Evolutionary conservation across 2,113 vertebrate genomes (phyloP), one percentile per base, ranked within the genome.

Genomic region (Felis chaus): DNA sequence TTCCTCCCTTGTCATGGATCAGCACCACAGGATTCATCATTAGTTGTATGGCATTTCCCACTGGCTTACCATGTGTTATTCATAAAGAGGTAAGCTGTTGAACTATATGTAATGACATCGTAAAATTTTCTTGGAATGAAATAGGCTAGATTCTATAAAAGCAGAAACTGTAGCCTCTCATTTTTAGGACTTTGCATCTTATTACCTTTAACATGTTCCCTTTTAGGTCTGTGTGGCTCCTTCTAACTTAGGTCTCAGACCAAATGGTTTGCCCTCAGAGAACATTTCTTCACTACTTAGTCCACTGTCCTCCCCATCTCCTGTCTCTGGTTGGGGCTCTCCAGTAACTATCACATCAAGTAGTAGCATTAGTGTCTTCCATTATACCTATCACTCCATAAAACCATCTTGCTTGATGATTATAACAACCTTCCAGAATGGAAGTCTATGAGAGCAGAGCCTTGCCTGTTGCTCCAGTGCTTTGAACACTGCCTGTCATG

Each of bases 61-160:
- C 66, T 48, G 78, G 41, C 53, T 97, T 89, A 65, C 78, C 85
- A 68, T 89, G 78, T 95, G 89, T 94, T 96, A 85, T 98, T 96
- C 94, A 95, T 79, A 93, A 93, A 87, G 48, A 36, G 84, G n/a
- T 73, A 63, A 76, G 36, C 13, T 88, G 39, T 68, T 89, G 71
- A n/a, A 80, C 53, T 93, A 36, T 39, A 33, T 73, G 15, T 61
- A 23, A 9, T 61, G 89, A 48, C 50, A 93, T 39, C 48, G 39
- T 82, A 61, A 65, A 65, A 55, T 96, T 81, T 89, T 78, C 39
- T 81, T 96, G 63, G n/a, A 86, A n/a, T 84, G 39, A 86, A 82
- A 92, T 36, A 93, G 66, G 29, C 31, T 88, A 5, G 18, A 57
- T 85, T 45, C 63, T 39, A 18, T 89, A 45, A 80, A 94, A 78